Percentiles rank a stretch among this genome's conserved stretches.
Conservation (phyloP, 2,888 invertebrate genomes). For the Epinotia ramella region DNA sequence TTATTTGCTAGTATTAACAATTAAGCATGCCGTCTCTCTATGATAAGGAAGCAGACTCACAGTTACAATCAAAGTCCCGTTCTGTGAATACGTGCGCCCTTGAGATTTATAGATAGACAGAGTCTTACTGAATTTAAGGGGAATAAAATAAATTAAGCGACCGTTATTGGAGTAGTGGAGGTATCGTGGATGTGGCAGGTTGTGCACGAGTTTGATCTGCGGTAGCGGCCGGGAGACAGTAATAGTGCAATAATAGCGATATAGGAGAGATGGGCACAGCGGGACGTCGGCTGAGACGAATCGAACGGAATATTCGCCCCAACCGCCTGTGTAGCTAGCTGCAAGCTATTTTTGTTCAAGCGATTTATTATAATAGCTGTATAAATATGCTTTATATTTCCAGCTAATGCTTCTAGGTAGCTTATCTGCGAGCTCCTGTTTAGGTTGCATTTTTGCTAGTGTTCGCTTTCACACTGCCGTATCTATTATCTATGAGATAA, state of each 20-base stretch:
- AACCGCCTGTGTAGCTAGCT: constrained; percentile 44
- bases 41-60: constrained; percentile 29
- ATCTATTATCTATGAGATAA: constrained; percentile 9
- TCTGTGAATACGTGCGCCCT: constrained; percentile 31
- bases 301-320: constrained; percentile 58
- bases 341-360: constrained; percentile 54
- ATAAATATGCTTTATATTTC: constrained; percentile 42
- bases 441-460: not conserved
- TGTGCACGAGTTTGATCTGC: constrained; percentile 71
- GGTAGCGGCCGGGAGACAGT: constrained; percentile 70
- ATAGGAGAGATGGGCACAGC: constrained; percentile 71
- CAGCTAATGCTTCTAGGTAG: constrained; percentile 32
- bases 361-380: constrained; percentile 61
- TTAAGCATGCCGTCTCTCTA: constrained; percentile 21
- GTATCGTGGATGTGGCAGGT: constrained; percentile 62
- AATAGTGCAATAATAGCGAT: constrained; percentile 73
- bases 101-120: constrained; percentile 38
- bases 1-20: constrained; percentile 16
- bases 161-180: constrained; percentile 57
- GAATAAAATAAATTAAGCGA: constrained; percentile 56
- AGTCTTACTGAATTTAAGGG: constrained; percentile 49
- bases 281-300: constrained; percentile 63
- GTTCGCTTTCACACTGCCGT: not conserved
- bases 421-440: constrained; percentile 2
- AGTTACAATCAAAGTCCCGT: constrained; percentile 40